phyloP scores from a whole-genome alignment of 2,113 vertebrate species.

The Dromiciops gliroides region DNA sequence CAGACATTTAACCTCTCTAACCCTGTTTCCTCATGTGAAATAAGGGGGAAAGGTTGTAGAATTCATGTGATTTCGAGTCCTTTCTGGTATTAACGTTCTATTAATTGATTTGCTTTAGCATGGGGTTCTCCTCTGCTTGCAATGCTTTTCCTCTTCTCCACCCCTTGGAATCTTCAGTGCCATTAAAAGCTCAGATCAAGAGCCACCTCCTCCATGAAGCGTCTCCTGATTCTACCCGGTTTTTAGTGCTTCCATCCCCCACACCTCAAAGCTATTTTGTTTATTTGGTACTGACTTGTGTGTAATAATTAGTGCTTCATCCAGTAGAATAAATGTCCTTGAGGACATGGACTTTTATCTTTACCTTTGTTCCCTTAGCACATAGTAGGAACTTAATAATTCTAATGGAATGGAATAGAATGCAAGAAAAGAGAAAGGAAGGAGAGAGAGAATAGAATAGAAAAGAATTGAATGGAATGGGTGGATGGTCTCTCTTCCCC shows the following conservation, averaged over 20 bases:
- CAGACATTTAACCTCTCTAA: background rate
- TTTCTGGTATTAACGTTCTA: background rate
- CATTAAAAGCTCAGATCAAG: background rate
- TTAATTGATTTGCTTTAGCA: background rate
- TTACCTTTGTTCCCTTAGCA: background rate
- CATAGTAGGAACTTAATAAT: background rate
- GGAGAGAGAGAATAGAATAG: too few species aligned
- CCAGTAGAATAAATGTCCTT: background rate
- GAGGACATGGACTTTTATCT: background rate
- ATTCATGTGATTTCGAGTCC: background rate
- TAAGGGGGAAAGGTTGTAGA: background rate
- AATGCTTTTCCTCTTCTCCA: background rate
- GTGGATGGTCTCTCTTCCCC: background rate
- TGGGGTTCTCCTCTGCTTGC: background rate
- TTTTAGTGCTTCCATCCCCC: background rate
- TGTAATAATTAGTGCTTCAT: background rate
- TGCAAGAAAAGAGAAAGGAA: background rate
- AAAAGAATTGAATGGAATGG: background rate
- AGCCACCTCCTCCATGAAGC: background rate
- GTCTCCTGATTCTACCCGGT: background rate
- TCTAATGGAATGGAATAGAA: background rate
- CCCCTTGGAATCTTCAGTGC: background rate
- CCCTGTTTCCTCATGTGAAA: background rate
- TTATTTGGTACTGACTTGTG: background rate
- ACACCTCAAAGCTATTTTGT: background rate